Conservation (phyloP, 2,888 invertebrate species). For the Mythimna lalbum region DNA sequence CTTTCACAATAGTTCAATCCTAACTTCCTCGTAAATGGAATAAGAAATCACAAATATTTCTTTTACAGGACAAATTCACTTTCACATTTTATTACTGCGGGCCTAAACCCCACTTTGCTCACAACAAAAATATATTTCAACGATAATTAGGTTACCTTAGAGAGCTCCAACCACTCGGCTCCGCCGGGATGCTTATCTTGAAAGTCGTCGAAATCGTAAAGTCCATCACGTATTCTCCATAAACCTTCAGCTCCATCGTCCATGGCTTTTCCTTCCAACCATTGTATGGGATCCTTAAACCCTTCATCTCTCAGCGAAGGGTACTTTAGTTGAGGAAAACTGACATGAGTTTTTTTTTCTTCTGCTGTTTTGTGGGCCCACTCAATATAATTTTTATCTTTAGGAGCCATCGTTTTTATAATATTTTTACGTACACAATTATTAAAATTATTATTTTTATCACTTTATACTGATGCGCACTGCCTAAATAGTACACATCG, state of each 20-base stretch:
- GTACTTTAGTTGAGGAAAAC: conserved; percentile 89
- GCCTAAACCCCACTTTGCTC: conserved; percentile 32
- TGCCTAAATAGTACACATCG: conserved; percentile 15
- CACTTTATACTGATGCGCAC: conserved; percentile 18
- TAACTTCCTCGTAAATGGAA: conserved; percentile 15
- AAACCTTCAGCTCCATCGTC: conserved; percentile 94
- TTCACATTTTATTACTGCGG: conserved; percentile 33
- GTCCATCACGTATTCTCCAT: conserved; percentile 94
- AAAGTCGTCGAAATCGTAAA: conserved; percentile 97
- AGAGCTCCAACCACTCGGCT: conserved; percentile 93
- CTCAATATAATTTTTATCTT: conserved; percentile 74
- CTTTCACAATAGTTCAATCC: conserved; percentile 1
- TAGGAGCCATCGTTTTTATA: conserved; percentile 70
- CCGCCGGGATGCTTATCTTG: conserved; percentile 96
- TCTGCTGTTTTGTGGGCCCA: conserved; percentile 73
- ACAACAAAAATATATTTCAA: conserved; percentile 44
- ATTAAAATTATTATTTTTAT: conserved; percentile 10
- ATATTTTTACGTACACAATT: neutral
- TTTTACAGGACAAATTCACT: conserved; percentile 23
- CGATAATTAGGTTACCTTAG: conserved; percentile 88
- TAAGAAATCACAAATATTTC: conserved; percentile 36
- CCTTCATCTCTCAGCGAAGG: conserved; percentile 86
- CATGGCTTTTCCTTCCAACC: conserved; percentile 92
- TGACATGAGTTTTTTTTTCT: conserved; percentile 85
- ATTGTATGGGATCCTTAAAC: conserved; percentile 87